Evolutionary conservation across 2,797 vertebrate genomes (phyloP), one percentile per base, ranked within the genome.

Genomic region (Sorex maritimensis): DNA sequence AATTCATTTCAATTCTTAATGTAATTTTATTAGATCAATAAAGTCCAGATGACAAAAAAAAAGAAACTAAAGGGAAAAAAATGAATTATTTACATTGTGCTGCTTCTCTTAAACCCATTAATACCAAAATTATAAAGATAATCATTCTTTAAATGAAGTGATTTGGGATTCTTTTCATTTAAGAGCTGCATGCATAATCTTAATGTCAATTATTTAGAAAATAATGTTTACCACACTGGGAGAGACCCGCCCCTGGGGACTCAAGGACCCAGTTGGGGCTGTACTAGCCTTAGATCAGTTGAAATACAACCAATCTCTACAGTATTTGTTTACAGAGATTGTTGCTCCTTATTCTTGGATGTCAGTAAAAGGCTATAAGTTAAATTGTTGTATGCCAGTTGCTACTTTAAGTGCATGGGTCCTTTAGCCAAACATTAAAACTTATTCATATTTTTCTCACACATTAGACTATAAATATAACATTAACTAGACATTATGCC

Each of bases 31-130:
- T n/a, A n/a, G n/a, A n/a, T n/a, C n/a, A n/a, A n/a, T n/a, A n/a
- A n/a, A n/a, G n/a, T n/a, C n/a, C n/a, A n/a, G n/a, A n/a, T n/a
- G n/a, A n/a, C n/a, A n/a, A n/a, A n/a, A n/a, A n/a, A n/a, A n/a
- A n/a, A n/a, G n/a, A n/a, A n/a, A n/a, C n/a, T n/a, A n/a, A n/a
- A n/a, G n/a, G n/a, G n/a, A n/a, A n/a, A n/a, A n/a, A 86, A 88
- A 68, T 81, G 41, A 93, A 55, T 88, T 38, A 78, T 74, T 81
- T 88, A 58, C 84, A 63, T 85, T 93, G 71, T 63, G 13, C 28
- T 81, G 10, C 49, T 52, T 11, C 13, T 52, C 26, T 65, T 78
- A 85, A 94, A 63, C 75, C 63, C 13, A 88, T 90, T 86, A 68
- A 10, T 75, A 52, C 34, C 75, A 71, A 81, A 84, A 81, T 79